Evolutionary conservation across 1,140 invertebrate species (phyloP).

Genomic region (Bombus confusus): DNA sequence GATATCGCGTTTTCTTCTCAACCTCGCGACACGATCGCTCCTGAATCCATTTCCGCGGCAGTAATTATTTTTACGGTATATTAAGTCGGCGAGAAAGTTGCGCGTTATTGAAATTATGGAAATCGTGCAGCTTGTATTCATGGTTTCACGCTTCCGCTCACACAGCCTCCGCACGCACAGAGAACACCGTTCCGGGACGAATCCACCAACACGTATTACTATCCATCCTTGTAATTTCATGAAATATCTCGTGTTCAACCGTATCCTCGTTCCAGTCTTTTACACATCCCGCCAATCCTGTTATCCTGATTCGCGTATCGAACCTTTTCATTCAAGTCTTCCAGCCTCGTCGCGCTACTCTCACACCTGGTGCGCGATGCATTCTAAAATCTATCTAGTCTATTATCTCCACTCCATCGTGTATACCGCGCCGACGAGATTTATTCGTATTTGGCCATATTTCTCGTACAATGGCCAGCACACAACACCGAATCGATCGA

Average conservation of each 20-base stretch:
- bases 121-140: slow-evolving; percentile 18
- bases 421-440: not conserved
- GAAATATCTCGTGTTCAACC: not conserved
- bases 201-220: not conserved
- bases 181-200: not conserved
- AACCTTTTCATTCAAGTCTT: not conserved
- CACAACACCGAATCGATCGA: slow-evolving; percentile 15
- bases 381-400: not conserved
- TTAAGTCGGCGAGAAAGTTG: slow-evolving; percentile 34
- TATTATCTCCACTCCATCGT: not conserved
- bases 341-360: not conserved
- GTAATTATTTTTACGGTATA: slow-evolving; percentile 50
- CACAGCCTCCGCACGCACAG: not conserved
- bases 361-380: not conserved
- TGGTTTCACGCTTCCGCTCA: slow-evolving; percentile 31
- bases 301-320: not conserved
- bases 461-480: not conserved
- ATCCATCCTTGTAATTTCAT: not conserved
- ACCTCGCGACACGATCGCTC: slow-evolving; percentile 7
- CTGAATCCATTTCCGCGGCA: slow-evolving; percentile 32
- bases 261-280: not conserved
- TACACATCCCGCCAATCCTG: not conserved
- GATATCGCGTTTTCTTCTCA: slow-evolving; percentile 11
- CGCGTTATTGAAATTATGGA: slow-evolving; percentile 44
- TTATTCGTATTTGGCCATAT: not conserved